Conservation (phyloP, 2,113 vertebrate species). For the Ochotona princeps region DNA sequence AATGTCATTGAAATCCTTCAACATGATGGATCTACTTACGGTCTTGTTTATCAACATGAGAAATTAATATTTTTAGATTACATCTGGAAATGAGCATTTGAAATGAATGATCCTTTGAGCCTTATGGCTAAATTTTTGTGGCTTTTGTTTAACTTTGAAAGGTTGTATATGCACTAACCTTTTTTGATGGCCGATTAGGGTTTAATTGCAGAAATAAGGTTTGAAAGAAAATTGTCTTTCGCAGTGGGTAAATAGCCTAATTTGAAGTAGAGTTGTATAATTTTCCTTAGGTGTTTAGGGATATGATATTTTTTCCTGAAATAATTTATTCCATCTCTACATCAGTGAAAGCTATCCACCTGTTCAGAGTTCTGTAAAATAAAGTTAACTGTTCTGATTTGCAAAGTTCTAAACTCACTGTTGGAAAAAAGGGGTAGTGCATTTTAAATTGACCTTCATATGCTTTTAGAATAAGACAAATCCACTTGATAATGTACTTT, state of each 20-base stretch:
- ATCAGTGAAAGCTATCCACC: slow-evolving; percentile 64
- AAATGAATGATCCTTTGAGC: slow-evolving; percentile 76
- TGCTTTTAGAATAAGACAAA: slow-evolving; percentile 85
- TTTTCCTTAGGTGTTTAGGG: slow-evolving; percentile 62
- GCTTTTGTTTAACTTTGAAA: slow-evolving; percentile 82
- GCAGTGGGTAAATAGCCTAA: slow-evolving; percentile 67
- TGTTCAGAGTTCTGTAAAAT: slow-evolving; percentile 56
- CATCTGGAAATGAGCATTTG: slow-evolving; percentile 79
- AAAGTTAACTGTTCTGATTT: slow-evolving; percentile 64
- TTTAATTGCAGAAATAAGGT: slow-evolving; percentile 77
- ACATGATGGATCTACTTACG: slow-evolving; percentile 75
- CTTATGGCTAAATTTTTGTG: slow-evolving; percentile 78
- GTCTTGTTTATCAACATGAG: slow-evolving; percentile 80
- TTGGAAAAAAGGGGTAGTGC: slow-evolving; percentile 80
- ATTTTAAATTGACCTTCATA: slow-evolving; percentile 86
- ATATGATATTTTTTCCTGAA: slow-evolving; percentile 61
- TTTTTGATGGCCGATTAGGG: slow-evolving; percentile 82
- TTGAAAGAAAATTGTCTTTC: slow-evolving; percentile 77
- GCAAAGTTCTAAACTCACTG: slow-evolving; percentile 69
- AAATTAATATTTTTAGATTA: slow-evolving; percentile 75
- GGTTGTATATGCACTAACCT: slow-evolving; percentile 83
- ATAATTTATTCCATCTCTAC: slow-evolving; percentile 72
- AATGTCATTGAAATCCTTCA: slow-evolving; percentile 76
- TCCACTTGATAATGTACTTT: slow-evolving; percentile 88
- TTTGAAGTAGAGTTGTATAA: slow-evolving; percentile 71